Conservation (phyloP, 2,113 vertebrate species). For the Tiliqua scincoides region DNA sequence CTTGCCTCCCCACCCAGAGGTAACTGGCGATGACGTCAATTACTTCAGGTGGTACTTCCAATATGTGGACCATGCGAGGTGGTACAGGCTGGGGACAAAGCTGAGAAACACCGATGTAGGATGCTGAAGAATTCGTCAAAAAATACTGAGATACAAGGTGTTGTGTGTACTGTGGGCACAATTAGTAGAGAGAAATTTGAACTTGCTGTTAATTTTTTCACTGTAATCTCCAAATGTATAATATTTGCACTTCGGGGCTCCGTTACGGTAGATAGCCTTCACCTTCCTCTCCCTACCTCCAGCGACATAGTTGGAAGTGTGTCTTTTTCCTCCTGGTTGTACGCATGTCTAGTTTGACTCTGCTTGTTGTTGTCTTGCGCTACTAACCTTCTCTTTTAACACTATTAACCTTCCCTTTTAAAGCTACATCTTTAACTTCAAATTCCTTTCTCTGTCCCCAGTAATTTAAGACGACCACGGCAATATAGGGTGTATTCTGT, state of each 20-base stretch:
- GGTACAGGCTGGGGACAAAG: too few relatives aligned
- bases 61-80: too few relatives aligned
- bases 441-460: background rate
- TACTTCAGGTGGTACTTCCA: too few relatives aligned
- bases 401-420: background rate
- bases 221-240: background rate
- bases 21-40: too few relatives aligned
- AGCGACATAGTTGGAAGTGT: too few relatives aligned
- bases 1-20: too few relatives aligned
- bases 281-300: background rate
- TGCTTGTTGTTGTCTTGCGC: background rate
- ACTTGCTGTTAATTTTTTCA: background rate
- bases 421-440: too few relatives aligned
- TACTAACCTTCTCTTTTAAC: background rate
- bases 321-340: too few relatives aligned
- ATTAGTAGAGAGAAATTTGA: background rate
- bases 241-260: background rate
- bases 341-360: too few relatives aligned
- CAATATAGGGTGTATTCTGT: background rate
- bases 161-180: background rate
- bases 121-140: background rate
- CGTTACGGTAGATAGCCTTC: background rate
- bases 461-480: background rate
- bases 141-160: background rate
- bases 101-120: too few relatives aligned